Percentiles rank a stretch among this genome's conserved stretches.
These are phyloP conservation scores for cattle (Bos taurus) DNA, from an alignment of 2,113 vertebrate genomes.

Conservation along the genomic window ARS-UCD2.0 NC_037332.1:48278501-48279000, in stretches of 20 bases:
- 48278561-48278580: not conserved
- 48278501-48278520: not conserved
- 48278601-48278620: not conserved
- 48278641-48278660: not conserved
- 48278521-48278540: not conserved
- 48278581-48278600: not conserved
- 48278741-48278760: not conserved
- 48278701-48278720: not conserved
- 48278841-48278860: not conserved
- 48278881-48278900: not conserved
- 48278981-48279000: no score
- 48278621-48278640: not conserved
- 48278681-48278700: not conserved
- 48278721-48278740: not conserved
- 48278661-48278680: not conserved
- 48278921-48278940: not conserved
- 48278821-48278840: not conserved
- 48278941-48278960: not conserved
- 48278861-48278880: not conserved
- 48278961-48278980: not conserved
- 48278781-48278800: not conserved
- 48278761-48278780: not conserved
- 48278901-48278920: not conserved
- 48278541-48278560: not conserved
- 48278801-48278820: not conserved